These are phyloP conservation scores for Siniperca undulata DNA, from an alignment of 2,797 vertebrate genomes.

Conservation along the genomic window DNA sequence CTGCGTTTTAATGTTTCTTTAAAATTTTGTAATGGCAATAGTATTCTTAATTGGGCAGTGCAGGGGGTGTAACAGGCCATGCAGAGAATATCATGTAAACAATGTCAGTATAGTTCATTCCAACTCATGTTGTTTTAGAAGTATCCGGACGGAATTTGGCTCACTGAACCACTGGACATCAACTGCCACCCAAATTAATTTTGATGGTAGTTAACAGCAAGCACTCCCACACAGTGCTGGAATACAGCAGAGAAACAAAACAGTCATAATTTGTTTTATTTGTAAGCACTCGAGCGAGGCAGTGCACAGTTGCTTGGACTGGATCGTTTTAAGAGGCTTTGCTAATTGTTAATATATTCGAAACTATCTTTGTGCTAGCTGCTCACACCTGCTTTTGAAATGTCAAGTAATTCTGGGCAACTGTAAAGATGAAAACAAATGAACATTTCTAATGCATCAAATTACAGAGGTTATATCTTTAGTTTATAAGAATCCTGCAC, in stretches of 20 bases:
- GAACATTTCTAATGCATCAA: slow-evolving; percentile 8
- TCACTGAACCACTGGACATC: slow-evolving; percentile 32
- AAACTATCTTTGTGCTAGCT: slow-evolving; percentile 14
- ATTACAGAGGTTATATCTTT: neutral
- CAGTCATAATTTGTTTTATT: slow-evolving; percentile 56
- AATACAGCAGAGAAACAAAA: slow-evolving; percentile 45
- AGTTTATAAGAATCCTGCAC: neutral
- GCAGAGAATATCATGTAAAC: neutral
- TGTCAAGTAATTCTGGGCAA: neutral
- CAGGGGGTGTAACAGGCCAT: neutral
- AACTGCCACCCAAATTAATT: slow-evolving; percentile 35
- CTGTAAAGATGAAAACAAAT: slow-evolving; percentile 8
- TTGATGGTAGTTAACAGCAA: slow-evolving; percentile 43
- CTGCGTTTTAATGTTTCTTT: neutral
- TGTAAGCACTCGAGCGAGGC: slow-evolving; percentile 38
- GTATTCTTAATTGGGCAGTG: neutral
- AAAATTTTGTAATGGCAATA: neutral
- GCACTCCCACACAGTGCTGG: slow-evolving; percentile 19
- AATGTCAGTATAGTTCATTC: slow-evolving; percentile 9
- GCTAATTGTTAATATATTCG: slow-evolving; percentile 42
- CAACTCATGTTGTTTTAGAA: slow-evolving; percentile 9
- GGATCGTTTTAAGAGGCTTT: slow-evolving; percentile 27
- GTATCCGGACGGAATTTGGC: slow-evolving; percentile 19
- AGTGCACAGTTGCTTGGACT: slow-evolving; percentile 30
- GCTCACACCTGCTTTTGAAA: slow-evolving; percentile 32